These are phyloP conservation scores for Rhagologus leucostigma DNA, from an alignment of 2,113 vertebrate species.

Conservation along the genomic window DNA sequence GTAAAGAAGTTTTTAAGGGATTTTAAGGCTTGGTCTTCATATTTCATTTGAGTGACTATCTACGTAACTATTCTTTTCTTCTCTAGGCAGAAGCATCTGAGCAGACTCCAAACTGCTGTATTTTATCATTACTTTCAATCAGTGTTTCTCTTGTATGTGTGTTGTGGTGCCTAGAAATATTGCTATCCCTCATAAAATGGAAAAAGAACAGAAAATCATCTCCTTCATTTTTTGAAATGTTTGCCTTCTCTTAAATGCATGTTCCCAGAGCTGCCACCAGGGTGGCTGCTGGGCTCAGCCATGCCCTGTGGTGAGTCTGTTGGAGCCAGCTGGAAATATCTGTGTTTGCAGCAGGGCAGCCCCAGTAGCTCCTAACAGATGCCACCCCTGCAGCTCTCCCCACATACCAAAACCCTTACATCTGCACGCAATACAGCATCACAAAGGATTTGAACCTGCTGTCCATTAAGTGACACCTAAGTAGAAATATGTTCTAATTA, in stretches of 20 bases:
- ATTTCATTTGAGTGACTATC: neutral
- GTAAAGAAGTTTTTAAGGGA: neutral
- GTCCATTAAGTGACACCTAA: neutral
- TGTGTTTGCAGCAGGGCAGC: neutral
- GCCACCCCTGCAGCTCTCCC: rapidly evolving
- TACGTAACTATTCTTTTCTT: neutral
- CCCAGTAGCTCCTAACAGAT: rapidly evolving
- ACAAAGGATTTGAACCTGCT: neutral
- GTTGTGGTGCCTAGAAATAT: neutral
- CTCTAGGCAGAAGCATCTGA: neutral
- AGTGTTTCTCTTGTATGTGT: neutral
- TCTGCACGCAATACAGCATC: neutral
- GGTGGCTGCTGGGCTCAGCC: neutral
- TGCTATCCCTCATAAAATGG: neutral
- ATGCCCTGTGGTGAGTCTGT: rapidly evolving
- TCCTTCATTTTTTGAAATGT: neutral
- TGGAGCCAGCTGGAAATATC: rapidly evolving
- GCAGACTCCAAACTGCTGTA: neutral
- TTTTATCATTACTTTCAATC: neutral
- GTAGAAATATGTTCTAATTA: neutral
- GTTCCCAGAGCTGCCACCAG: neutral
- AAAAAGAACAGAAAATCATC: neutral
- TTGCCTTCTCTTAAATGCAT: neutral
- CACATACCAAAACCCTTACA: neutral
- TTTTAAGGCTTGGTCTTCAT: neutral